phyloP scores from a whole-genome alignment of 2,797 vertebrate genomes.

The Phyllotis vaccarum region DNA sequence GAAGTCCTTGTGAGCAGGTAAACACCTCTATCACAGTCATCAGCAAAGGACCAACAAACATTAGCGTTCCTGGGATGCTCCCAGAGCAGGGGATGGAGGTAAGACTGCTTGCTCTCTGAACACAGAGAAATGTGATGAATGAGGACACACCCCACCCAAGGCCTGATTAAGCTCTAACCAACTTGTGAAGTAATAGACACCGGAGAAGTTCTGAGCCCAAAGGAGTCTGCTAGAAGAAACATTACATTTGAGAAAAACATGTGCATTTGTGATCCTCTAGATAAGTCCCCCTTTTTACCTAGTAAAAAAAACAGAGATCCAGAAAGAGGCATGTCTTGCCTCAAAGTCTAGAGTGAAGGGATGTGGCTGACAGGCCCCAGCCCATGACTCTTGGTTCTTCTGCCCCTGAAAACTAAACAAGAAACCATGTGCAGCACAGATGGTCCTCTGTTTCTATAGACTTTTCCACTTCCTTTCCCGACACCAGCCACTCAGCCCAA shows the following conservation, averaged over 20 bases:
- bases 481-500: too few relatives aligned
- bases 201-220: neutral
- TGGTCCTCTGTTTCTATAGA: neutral
- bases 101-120: neutral
- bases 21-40: constrained; percentile 40
- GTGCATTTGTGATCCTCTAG: neutral
- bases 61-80: neutral
- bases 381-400: neutral
- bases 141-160: neutral
- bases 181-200: neutral
- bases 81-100: neutral
- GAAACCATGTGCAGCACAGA: neutral
- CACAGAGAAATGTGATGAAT: neutral
- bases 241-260: constrained; percentile 7
- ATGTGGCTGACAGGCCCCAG: neutral
- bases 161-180: neutral
- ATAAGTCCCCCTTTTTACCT: neutral
- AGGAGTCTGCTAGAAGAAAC: neutral
- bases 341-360: neutral
- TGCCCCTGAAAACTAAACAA: neutral
- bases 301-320: neutral
- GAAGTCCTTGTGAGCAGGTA: constrained; percentile 58
- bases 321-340: neutral
- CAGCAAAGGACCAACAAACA: constrained; percentile 28
- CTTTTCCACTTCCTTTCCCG: too few relatives aligned